A percentile compares a stretch with the other conserved stretches of the same genome.
phyloP scores from a whole-genome alignment of 2,888 invertebrate species.

The Protonemura montana region DNA sequence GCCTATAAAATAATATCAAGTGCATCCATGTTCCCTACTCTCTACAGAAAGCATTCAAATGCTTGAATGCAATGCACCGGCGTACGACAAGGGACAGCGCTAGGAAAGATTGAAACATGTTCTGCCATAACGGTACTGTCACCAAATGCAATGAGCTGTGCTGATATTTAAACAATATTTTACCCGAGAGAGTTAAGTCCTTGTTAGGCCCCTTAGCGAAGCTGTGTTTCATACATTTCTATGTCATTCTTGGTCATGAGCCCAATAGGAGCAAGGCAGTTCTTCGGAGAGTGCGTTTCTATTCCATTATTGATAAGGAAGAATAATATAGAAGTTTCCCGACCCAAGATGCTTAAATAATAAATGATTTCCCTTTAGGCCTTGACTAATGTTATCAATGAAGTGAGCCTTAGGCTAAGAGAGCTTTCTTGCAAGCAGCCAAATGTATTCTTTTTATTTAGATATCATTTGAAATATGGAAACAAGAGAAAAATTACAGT shows the following conservation, averaged over 20 bases:
- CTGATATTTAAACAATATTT: neutral
- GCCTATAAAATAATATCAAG: neutral
- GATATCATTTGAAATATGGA: neutral
- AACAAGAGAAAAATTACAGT: neutral
- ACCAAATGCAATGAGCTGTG: neutral
- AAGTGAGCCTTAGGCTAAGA: neutral
- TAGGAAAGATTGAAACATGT: neutral
- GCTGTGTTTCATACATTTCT: neutral
- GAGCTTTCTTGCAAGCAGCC: neutral
- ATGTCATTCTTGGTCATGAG: neutral
- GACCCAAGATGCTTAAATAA: neutral
- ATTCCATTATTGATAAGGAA: neutral
- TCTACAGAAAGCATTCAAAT: neutral
- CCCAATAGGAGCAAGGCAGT: neutral
- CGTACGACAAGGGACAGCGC: neutral
- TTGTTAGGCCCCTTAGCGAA: neutral
- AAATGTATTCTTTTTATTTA: neutral
- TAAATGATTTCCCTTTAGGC: conserved; percentile 12
- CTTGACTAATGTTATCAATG: neutral
- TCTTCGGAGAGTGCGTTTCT: neutral
- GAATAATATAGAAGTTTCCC: neutral
- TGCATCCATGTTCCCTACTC: neutral
- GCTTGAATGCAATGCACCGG: neutral
- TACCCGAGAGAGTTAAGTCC: neutral
- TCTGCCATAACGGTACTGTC: neutral